phyloP scores from a whole-genome alignment of 1,140 invertebrate species.

The Lordiphosa clarofinis region DNA sequence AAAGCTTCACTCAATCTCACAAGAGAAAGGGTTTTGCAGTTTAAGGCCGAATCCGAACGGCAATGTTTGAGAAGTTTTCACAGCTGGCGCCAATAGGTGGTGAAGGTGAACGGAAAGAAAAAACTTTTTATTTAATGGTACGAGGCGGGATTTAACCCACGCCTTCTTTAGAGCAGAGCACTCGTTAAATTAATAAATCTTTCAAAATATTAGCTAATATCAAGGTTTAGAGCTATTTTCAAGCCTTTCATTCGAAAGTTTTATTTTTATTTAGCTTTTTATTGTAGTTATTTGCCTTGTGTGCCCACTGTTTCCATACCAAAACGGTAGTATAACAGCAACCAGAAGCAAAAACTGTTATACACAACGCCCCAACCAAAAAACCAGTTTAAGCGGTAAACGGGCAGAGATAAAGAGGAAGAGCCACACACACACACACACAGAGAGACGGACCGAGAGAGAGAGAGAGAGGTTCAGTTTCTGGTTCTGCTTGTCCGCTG shows the following conservation, averaged over 20 bases:
- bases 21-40: no score
- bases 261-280: background rate
- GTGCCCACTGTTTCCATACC: background rate
- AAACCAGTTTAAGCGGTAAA: slow-evolving; percentile 8
- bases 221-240: no score
- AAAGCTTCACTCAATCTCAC: no score
- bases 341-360: slow-evolving; percentile 3
- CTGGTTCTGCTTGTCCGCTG: slow-evolving; percentile 9
- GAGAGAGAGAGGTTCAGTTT: slow-evolving; percentile 7
- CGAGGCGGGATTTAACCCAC: no score
- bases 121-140: no score
- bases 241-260: background rate
- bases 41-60: no score
- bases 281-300: background rate
- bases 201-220: no score
- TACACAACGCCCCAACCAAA: slow-evolving; percentile 1
- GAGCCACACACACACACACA: background rate
- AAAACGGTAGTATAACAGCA: slow-evolving; percentile 1
- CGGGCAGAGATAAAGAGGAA: background rate
- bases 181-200: no score
- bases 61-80: no score
- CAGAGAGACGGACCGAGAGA: background rate
- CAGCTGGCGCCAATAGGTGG: no score
- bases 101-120: no score
- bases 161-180: no score